These are phyloP conservation scores for Leptobrachium leishanense DNA, from an alignment of 2,113 vertebrate genomes.

Conservation along the genomic window DNA sequence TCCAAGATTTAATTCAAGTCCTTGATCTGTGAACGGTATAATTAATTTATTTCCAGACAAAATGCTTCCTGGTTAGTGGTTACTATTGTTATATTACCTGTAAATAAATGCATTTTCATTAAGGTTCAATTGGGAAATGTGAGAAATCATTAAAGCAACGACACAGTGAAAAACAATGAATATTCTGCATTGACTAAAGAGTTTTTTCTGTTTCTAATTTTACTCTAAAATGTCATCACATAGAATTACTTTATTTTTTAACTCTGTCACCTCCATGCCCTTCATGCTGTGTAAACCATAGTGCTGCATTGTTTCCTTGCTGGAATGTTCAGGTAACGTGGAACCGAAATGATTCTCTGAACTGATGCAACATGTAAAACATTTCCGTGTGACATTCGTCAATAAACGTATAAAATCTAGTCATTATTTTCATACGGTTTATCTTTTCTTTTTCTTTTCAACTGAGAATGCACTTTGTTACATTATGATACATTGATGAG, in stretches of 20 bases:
- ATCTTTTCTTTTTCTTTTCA: no score
- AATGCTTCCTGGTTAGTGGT: constrained; percentile 14
- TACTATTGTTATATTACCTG: constrained; percentile 34
- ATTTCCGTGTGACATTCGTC: no score
- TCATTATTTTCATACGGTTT: no score
- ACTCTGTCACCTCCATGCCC: neutral
- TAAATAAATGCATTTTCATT: constrained; percentile 48
- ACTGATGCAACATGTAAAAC: no score
- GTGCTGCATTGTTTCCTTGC: no score
- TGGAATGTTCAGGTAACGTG: no score
- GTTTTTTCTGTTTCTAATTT: constrained; percentile 5
- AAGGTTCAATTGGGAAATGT: constrained; percentile 40
- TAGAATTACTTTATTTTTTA: constrained; percentile 14
- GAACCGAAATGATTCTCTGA: no score
- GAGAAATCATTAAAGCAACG: constrained; percentile 41
- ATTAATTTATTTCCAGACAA: neutral
- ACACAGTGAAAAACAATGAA: constrained; percentile 39
- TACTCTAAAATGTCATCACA: constrained; percentile 3
- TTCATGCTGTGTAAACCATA: no score
- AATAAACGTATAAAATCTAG: no score
- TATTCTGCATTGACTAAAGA: constrained; percentile 28
- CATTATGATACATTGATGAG: no score
- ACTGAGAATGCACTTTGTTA: no score
- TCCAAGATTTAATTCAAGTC: neutral
- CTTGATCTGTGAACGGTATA: neutral